These are phyloP conservation scores for Ornithoptera alexandrae DNA, from an alignment of 2,888 invertebrate genomes.

Conservation along the genomic window DNA sequence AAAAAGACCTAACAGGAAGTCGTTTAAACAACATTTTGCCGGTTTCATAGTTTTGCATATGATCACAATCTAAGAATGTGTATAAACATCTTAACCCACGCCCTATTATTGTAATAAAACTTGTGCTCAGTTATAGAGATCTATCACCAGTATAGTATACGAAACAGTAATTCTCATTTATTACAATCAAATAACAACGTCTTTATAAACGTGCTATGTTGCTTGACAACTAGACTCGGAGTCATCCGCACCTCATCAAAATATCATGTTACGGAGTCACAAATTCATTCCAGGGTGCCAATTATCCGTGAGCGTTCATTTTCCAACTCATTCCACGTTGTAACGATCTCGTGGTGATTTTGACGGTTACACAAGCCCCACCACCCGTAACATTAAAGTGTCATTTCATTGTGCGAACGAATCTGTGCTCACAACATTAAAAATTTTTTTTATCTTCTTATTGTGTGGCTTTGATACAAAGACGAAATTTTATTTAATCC, in stretches of 20 bases:
- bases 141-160: too few species aligned
- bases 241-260: conserved; percentile 72
- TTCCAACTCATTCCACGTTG: conserved; percentile 76
- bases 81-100: too few species aligned
- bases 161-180: too few species aligned
- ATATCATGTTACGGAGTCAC: conserved; percentile 75
- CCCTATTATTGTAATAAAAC: too few species aligned
- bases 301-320: conserved; percentile 75
- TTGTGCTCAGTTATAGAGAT: too few species aligned
- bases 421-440: conserved; percentile 9
- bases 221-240: conserved; percentile 17
- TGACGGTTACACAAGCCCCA: conserved; percentile 65
- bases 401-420: conserved; percentile 35
- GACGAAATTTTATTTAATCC: too few species aligned
- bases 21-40: too few species aligned
- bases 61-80: too few species aligned
- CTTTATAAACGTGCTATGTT: background rate
- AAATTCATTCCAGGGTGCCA: conserved; percentile 72
- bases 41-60: too few species aligned
- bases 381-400: conserved; percentile 40
- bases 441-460: background rate
- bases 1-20: too few species aligned
- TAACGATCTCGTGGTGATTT: conserved; percentile 78
- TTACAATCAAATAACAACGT: too few species aligned
- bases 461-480: too few species aligned